phyloP scores from a whole-genome alignment of 2,888 invertebrate species.

The Ptychoptera contaminata region DNA sequence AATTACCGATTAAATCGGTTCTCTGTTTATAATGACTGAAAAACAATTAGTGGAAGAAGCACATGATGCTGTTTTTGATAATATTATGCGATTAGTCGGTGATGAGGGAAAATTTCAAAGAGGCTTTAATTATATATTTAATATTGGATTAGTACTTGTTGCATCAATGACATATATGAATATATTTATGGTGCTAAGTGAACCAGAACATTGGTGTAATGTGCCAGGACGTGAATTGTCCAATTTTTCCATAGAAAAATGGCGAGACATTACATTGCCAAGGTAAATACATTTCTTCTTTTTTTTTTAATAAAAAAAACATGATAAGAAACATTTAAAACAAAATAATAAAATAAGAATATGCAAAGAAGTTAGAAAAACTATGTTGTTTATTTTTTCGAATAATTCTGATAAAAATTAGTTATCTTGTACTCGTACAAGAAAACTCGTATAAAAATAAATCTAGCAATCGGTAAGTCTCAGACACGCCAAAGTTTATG shows the following conservation, averaged over 20 bases:
- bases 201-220: slow-evolving; percentile 41
- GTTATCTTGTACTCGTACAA: too few relatives aligned
- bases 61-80: slow-evolving; percentile 26
- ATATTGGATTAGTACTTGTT: slow-evolving; percentile 31
- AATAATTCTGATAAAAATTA: too few relatives aligned
- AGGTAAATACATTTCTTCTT: slow-evolving; percentile 23
- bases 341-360: too few relatives aligned
- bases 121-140: slow-evolving; percentile 33
- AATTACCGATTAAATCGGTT: too few relatives aligned
- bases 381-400: too few relatives aligned
- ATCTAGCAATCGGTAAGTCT: too few relatives aligned
- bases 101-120: slow-evolving; percentile 37
- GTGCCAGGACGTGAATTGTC: slow-evolving; percentile 35
- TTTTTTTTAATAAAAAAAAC: too few relatives aligned
- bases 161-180: slow-evolving; percentile 37
- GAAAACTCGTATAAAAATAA: too few relatives aligned
- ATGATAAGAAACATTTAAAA: too few relatives aligned
- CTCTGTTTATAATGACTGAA: too few relatives aligned
- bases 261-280: slow-evolving; percentile 37
- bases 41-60: neutral
- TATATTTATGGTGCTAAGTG: slow-evolving; percentile 35
- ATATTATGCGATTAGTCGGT: slow-evolving; percentile 35
- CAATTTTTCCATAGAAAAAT: slow-evolving; percentile 32
- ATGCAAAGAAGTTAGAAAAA: too few relatives aligned
- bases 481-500: too few relatives aligned